Percentiles rank a stretch among this genome's conserved stretches.
Conservation (phyloP, 2,888 invertebrate genomes). For the Xestoiulus laeticollis region DNA sequence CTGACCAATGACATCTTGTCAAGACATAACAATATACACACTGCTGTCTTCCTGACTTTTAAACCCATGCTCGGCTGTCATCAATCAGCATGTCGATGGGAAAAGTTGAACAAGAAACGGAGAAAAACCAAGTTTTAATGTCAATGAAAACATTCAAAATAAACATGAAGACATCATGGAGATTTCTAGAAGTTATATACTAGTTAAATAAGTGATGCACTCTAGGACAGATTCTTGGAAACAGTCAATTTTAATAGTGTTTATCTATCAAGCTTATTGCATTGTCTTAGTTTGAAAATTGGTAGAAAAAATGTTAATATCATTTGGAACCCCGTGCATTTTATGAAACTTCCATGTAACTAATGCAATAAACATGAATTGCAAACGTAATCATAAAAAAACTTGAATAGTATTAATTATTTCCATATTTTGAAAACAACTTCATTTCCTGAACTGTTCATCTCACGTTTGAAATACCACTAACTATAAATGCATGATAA, state of each 20-base stretch:
- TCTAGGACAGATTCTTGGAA: neutral
- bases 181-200: neutral
- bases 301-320: neutral
- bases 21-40: neutral
- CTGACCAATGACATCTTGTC: conserved; percentile 25
- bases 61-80: neutral
- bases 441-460: too few relatives aligned
- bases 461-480: too few relatives aligned
- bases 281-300: neutral
- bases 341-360: too few relatives aligned
- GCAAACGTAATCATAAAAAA: too few relatives aligned
- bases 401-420: too few relatives aligned
- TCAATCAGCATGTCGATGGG: neutral
- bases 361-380: too few relatives aligned
- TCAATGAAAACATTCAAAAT: neutral
- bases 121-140: neutral
- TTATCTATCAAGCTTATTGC: neutral
- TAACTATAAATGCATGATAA: too few relatives aligned
- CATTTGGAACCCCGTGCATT: too few relatives aligned
- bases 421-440: too few relatives aligned
- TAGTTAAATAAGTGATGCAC: neutral
- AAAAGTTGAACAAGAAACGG: neutral
- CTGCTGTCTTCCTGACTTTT: neutral
- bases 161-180: neutral
- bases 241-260: neutral